A percentile compares a stretch with the other conserved stretches of the same genome.
These are phyloP conservation scores for Danio tinwini DNA, from an alignment of 2,797 vertebrate species.

Conservation along the genomic window DNA sequence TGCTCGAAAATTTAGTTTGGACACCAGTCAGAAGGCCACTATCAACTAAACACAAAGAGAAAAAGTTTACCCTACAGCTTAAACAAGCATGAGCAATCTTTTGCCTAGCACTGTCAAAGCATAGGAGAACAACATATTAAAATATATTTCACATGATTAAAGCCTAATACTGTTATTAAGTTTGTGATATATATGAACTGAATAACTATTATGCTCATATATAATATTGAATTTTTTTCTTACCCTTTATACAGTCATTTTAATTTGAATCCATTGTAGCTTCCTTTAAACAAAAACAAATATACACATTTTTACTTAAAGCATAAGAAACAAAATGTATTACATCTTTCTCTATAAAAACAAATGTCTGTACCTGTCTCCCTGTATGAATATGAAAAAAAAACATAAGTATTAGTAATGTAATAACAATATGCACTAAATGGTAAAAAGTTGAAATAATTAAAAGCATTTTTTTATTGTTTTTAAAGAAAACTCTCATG, in stretches of 20 bases:
- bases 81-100: neutral
- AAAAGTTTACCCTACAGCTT: neutral
- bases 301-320: neutral
- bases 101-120: neutral
- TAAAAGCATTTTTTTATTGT: neutral
- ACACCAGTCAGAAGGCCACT: too few species aligned
- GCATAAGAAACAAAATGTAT: neutral
- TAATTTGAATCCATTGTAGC: neutral
- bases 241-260: neutral
- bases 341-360: neutral
- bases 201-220: neutral
- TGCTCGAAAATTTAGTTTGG: too few species aligned
- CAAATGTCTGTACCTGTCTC: neutral
- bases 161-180: neutral
- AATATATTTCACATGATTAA: neutral
- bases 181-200: neutral
- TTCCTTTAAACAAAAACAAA: slow-evolving; percentile 10
- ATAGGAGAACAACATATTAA: neutral
- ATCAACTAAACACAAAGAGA: neutral
- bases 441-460: neutral
- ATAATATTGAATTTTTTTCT: neutral
- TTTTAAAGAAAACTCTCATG: neutral
- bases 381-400: neutral
- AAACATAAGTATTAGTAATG: neutral
- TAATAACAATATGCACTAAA: neutral